These are phyloP conservation scores for Chunga burmeisteri DNA, from an alignment of 2,113 vertebrate species.

Conservation along the genomic window DNA sequence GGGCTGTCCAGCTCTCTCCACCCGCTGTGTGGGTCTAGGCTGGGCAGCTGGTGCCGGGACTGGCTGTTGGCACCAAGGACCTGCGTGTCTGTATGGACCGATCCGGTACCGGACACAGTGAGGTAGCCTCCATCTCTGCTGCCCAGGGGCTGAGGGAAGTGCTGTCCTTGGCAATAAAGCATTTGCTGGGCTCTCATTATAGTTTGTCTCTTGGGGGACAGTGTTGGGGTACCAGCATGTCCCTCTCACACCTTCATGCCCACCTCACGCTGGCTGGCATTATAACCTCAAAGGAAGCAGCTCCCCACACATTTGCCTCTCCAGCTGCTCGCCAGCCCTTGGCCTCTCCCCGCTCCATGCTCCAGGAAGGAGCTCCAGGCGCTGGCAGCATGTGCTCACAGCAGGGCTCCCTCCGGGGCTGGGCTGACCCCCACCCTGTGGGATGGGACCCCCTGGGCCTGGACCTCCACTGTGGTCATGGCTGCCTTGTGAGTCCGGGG, in stretches of 20 bases:
- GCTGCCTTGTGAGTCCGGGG: not conserved
- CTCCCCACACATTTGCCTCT: rapidly evolving
- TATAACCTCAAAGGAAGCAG: not conserved
- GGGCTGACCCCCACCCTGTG: not conserved
- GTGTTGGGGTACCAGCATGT: not conserved
- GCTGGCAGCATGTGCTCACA: rapidly evolving
- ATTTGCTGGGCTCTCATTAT: not conserved
- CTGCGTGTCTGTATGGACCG: not conserved
- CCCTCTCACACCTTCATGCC: not conserved
- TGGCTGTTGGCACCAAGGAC: not conserved
- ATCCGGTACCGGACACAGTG: rapidly evolving
- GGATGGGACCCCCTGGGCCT: not conserved
- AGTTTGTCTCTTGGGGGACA: not conserved
- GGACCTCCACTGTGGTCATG: too few relatives aligned
- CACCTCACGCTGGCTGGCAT: rapidly evolving
- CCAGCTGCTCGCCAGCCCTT: not conserved
- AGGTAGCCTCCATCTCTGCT: not conserved
- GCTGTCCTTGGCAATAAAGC: slow-evolving; percentile 20
- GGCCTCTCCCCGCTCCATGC: rapidly evolving
- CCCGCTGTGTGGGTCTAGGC: not conserved
- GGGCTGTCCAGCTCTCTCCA: not conserved
- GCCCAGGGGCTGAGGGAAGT: not conserved
- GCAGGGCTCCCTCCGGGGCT: too few relatives aligned
- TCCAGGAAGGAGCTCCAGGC: not conserved
- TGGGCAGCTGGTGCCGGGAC: not conserved